phyloP scores from a whole-genome alignment of 2,888 invertebrate species.

The Marronus borbonicus region DNA sequence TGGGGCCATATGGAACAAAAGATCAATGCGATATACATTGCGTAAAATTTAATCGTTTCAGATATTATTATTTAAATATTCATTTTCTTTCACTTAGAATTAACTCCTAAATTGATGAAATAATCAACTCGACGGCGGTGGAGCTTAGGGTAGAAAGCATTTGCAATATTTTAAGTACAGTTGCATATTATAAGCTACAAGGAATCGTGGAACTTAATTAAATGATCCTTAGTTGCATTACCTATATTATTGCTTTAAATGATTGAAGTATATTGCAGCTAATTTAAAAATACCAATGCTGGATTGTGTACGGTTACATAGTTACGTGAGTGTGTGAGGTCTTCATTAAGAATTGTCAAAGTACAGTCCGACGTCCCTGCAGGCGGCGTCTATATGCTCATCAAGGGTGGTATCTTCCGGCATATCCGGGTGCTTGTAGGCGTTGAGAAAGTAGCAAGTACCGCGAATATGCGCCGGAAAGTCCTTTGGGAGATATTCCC shows the following conservation, averaged over 20 bases:
- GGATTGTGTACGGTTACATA: not conserved
- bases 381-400: slow-evolving; percentile 79
- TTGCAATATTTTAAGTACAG: not conserved
- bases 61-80: too few relatives aligned
- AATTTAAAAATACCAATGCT: not conserved
- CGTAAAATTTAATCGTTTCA: too few relatives aligned
- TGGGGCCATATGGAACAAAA: too few relatives aligned
- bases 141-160: not conserved
- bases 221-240: not conserved
- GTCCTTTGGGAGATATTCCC: slow-evolving; percentile 86
- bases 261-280: not conserved
- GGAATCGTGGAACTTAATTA: not conserved
- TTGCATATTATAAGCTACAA: not conserved
- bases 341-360: slow-evolving; percentile 57
- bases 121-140: too few relatives aligned
- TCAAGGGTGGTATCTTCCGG: slow-evolving; percentile 75
- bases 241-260: slow-evolving; percentile 13
- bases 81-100: too few relatives aligned
- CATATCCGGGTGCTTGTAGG: slow-evolving; percentile 82
- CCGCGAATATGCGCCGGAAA: slow-evolving; percentile 85
- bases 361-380: slow-evolving; percentile 76
- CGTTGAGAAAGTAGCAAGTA: slow-evolving; percentile 89
- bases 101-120: too few relatives aligned
- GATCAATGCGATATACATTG: too few relatives aligned
- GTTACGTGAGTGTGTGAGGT: slow-evolving; percentile 13